Evolutionary conservation across 2,113 vertebrate genomes (phyloP).

Genomic region (Callospermophilus lateralis): DNA sequence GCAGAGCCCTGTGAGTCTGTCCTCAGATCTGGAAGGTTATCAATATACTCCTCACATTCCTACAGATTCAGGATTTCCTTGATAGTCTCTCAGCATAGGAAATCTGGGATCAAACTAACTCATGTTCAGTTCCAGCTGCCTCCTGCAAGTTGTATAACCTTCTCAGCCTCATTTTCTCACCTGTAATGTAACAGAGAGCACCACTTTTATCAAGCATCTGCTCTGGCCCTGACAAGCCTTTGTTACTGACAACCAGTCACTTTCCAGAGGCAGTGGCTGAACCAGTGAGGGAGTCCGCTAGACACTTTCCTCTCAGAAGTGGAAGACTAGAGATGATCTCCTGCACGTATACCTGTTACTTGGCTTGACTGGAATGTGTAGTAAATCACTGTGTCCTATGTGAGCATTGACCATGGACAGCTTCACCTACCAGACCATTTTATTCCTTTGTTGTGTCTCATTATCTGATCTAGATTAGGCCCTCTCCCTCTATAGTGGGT

Average conservation of each 20-base stretch:
- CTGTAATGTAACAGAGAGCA: neutral
- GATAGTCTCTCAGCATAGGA: neutral
- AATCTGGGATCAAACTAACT: neutral
- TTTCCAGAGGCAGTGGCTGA: neutral
- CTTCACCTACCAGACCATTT: neutral
- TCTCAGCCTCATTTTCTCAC: neutral
- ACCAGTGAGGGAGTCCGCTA: too few relatives aligned
- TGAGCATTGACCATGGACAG: rapidly evolving
- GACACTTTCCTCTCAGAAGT: neutral
- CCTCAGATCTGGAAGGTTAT: neutral
- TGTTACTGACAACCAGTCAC: neutral
- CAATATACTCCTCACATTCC: too few relatives aligned
- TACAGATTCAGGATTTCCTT: neutral
- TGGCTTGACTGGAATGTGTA: neutral
- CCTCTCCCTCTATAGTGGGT: neutral
- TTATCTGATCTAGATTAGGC: neutral
- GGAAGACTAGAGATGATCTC: neutral
- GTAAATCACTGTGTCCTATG: neutral
- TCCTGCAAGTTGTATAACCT: neutral
- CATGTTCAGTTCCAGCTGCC: neutral
- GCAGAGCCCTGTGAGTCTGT: neutral
- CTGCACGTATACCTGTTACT: neutral
- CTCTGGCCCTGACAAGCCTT: neutral
- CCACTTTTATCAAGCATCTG: neutral
- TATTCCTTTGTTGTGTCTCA: neutral